These are phyloP conservation scores for Channa maculata DNA, from an alignment of 2,113 vertebrate genomes.

Conservation along the genomic window DNA sequence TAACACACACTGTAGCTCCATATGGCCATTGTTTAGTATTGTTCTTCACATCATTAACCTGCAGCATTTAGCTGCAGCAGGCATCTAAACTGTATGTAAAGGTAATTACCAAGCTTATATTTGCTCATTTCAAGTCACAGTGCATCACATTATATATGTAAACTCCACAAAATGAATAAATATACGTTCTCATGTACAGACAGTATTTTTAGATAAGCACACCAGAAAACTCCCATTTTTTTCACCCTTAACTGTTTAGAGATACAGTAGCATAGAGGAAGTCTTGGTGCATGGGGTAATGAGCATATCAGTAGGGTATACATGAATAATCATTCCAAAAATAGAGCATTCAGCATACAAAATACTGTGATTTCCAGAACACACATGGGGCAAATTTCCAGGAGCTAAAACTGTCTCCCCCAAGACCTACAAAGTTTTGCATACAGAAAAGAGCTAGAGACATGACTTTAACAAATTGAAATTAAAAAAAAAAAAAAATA, in stretches of 20 bases:
- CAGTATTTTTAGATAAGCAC: not conserved
- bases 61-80: constrained; percentile 24
- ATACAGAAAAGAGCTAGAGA: not conserved
- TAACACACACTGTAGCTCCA: constrained; percentile 32
- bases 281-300: constrained; percentile 7
- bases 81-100: constrained; percentile 11
- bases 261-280: not conserved
- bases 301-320: constrained; percentile 3
- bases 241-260: not conserved
- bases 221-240: not conserved
- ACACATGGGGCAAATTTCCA: constrained; percentile 3
- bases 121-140: not conserved
- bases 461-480: not conserved
- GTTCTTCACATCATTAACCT: constrained; percentile 43
- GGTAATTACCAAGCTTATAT: constrained; percentile 14
- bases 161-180: not conserved
- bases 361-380: constrained; percentile 10
- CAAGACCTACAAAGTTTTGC: not conserved
- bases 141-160: not conserved
- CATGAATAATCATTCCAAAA: constrained; percentile 10
- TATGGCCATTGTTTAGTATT: constrained; percentile 48
- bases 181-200: not conserved
- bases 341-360: constrained; percentile 6
- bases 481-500: not conserved
- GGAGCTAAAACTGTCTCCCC: constrained; percentile 5